A percentile compares a stretch with the other conserved stretches of the same genome.
Evolutionary conservation across 2,888 invertebrate genomes (phyloP).

Genomic region (Spialia ferax): DNA sequence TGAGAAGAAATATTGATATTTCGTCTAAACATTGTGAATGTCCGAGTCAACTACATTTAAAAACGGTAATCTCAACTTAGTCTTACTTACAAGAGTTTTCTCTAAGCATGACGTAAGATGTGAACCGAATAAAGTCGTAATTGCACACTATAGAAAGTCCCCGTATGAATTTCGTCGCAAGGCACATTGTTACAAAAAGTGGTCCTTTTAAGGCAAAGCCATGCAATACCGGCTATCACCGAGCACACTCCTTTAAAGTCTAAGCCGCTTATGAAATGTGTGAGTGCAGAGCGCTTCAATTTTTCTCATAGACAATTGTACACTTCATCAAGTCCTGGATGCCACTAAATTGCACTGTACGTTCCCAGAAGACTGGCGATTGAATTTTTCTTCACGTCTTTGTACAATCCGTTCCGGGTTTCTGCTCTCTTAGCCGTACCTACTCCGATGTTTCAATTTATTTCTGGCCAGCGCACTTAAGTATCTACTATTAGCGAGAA

Average conservation of each 20-base stretch:
- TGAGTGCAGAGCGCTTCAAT: conserved; percentile 59
- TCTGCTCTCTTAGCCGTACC: neutral
- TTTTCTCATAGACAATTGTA: conserved; percentile 72
- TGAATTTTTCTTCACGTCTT: conserved; percentile 49
- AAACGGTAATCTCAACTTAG: too few relatives aligned
- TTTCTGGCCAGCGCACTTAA: neutral
- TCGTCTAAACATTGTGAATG: too few relatives aligned
- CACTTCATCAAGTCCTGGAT: conserved; percentile 52
- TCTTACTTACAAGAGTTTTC: neutral
- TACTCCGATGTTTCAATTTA: neutral
- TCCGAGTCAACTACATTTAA: too few relatives aligned
- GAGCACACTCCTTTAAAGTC: conserved; percentile 73
- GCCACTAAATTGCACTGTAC: conserved; percentile 45
- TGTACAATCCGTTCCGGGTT: conserved; percentile 41
- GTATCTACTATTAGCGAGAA: neutral
- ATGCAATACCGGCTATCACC: conserved; percentile 69
- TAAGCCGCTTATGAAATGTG: conserved; percentile 78
- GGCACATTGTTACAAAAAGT: conserved; percentile 71
- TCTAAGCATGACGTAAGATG: neutral
- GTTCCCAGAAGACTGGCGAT: conserved; percentile 46
- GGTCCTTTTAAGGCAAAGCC: conserved; percentile 66
- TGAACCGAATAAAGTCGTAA: conserved; percentile 43
- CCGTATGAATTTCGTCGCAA: conserved; percentile 55
- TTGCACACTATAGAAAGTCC: conserved; percentile 61
- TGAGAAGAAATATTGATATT: too few relatives aligned